These are phyloP conservation scores for Trichosurus vulpecula DNA, from an alignment of 2,797 vertebrate species.

Conservation along the genomic window DNA sequence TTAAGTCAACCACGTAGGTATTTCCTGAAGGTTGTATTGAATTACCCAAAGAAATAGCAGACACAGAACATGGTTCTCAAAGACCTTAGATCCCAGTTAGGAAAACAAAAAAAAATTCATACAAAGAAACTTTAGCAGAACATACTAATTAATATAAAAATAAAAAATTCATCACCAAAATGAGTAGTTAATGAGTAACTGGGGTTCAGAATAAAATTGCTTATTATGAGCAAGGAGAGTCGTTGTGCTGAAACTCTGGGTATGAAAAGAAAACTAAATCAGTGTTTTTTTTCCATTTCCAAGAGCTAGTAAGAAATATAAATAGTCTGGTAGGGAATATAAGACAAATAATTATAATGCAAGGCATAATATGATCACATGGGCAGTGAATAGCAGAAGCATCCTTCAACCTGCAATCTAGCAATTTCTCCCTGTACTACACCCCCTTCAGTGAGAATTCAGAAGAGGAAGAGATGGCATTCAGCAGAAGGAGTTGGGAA, in stretches of 20 bases:
- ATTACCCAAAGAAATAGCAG: background rate
- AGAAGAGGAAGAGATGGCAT: background rate
- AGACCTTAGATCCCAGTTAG: background rate
- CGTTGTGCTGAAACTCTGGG: background rate
- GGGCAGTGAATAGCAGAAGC: background rate
- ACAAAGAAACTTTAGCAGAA: background rate
- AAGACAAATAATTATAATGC: background rate
- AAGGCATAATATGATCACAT: background rate
- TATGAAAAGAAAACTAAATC: background rate
- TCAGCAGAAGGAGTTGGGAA: background rate
- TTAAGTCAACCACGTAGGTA: background rate
- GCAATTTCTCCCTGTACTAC: background rate
- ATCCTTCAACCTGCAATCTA: background rate
- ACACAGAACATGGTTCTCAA: background rate
- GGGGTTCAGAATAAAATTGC: background rate
- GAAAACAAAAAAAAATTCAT: background rate
- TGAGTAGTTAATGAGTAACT: conserved; percentile 2
- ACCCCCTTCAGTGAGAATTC: background rate
- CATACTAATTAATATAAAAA: background rate
- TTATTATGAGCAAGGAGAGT: background rate
- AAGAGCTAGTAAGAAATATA: background rate
- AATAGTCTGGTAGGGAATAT: background rate
- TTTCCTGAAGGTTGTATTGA: background rate
- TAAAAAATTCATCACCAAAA: background rate
- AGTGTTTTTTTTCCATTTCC: background rate